Percentiles rank a stretch among this genome's conserved stretches.
phyloP scores from a whole-genome alignment of 2,888 invertebrate species.

The Sphaerophoria rueppellii region DNA sequence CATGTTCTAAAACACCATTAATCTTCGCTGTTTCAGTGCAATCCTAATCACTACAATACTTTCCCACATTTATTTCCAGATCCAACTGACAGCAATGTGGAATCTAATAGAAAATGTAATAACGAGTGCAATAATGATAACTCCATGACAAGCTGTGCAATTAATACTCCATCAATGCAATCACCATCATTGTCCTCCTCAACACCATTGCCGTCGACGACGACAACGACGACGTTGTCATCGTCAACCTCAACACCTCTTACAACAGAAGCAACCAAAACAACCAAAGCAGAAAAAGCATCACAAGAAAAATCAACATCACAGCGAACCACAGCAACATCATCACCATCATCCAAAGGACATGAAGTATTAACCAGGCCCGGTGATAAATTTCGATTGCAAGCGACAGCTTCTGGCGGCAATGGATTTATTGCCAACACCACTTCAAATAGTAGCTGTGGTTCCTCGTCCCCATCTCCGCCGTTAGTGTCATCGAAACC shows the following conservation, averaged over 20 bases:
- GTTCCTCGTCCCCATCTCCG: background rate
- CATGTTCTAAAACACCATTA: too few relatives aligned
- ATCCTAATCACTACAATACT: constrained; percentile 51
- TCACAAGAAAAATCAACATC: constrained; percentile 57
- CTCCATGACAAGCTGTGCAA: constrained; percentile 72
- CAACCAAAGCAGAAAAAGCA: constrained; percentile 60
- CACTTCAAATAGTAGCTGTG: constrained; percentile 55
- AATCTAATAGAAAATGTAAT: constrained; percentile 67
- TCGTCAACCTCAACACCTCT: constrained; percentile 45
- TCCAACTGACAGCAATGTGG: constrained; percentile 41
- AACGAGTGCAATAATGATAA: constrained; percentile 72
- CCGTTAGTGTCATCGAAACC: constrained; percentile 5
- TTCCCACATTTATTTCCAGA: constrained; percentile 65
- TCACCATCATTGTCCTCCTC: constrained; percentile 68
- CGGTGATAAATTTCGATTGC: constrained; percentile 74
- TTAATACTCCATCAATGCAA: constrained; percentile 71
- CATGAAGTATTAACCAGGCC: constrained; percentile 64
- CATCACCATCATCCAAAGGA: constrained; percentile 55
- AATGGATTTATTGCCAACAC: constrained; percentile 72
- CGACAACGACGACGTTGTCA: constrained; percentile 42
- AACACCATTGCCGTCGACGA: constrained; percentile 67
- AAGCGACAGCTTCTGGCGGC: constrained; percentile 77
- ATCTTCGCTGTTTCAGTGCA: background rate
- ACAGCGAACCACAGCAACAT: constrained; percentile 51
- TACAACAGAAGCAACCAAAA: constrained; percentile 51